A percentile compares a stretch with the other conserved stretches of the same genome.
Evolutionary conservation across 2,797 vertebrate species (phyloP).

Genomic region (Microctenopoma stevenorrisi): DNA sequence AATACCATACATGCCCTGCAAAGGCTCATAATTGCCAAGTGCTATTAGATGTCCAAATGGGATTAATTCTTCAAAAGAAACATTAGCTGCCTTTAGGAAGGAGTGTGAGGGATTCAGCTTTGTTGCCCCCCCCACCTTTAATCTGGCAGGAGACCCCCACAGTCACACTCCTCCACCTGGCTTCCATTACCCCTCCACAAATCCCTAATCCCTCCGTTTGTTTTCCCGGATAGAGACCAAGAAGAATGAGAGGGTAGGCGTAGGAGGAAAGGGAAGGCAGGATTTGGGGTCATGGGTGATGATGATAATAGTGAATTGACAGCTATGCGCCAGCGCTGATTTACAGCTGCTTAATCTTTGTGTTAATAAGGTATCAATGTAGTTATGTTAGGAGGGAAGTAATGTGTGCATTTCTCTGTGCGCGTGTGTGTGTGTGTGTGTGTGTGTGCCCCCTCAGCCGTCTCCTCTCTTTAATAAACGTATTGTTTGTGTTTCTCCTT

Average conservation of each 20-base stretch:
- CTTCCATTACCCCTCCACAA: conserved; percentile 82
- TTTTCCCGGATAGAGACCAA: conserved; percentile 82
- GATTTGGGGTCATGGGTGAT: conserved; percentile 60
- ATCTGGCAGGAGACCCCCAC: conserved; percentile 79
- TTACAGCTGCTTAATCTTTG: conserved; percentile 38
- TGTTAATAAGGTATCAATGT: conserved; percentile 14
- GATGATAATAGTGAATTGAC: conserved; percentile 59
- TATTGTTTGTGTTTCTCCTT: conserved; percentile 95
- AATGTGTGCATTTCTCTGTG: not conserved
- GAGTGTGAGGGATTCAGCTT: conserved; percentile 77
- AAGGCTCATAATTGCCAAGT: conserved; percentile 75
- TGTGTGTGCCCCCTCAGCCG: conserved; percentile 23
- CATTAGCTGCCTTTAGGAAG: conserved; percentile 81
- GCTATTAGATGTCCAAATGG: conserved; percentile 77
- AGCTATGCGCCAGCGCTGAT: conserved; percentile 42
- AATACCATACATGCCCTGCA: conserved; percentile 75
- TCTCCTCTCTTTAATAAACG: conserved; percentile 90
- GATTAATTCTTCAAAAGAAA: conserved; percentile 86
- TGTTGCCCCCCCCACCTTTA: conserved; percentile 50
- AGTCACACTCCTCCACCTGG: conserved; percentile 83
- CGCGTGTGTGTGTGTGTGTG: conserved; percentile 14
- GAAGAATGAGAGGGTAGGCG: conserved; percentile 58
- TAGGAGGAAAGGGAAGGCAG: conserved; percentile 63
- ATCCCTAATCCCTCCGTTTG: conserved; percentile 85
- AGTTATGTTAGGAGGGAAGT: conserved; percentile 5